Base-by-base conservation (phyloP, 2,888 invertebrate genomes). In the Meganola albula region DNA sequence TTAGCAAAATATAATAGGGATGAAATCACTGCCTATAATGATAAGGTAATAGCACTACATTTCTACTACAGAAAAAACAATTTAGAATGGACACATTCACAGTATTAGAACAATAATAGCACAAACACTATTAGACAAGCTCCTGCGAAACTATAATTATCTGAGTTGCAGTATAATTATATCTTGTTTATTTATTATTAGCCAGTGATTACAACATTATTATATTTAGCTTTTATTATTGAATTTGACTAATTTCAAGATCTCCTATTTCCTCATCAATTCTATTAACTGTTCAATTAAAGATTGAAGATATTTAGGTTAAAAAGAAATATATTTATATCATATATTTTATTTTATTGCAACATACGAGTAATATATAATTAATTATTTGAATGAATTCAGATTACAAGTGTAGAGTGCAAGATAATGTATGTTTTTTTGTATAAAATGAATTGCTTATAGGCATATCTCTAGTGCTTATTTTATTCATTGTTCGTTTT, bases 281-380 rank as follows among this genome's bases (percentile, higher is more conserved):
- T 50, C 58, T 62, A 58, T 59, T 58, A 59, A 51, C 50, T 48
- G 48, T 60, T 63, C 55, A 44, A 61, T 51, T 58, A 57, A 58
- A 63, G 47, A 43, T 37, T 45, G 43, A 53, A 51, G 52, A 50
- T 52, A 54, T 37, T 47, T 58, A 71, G 71, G 69, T 61, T 65
- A 61, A 61, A 71, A 68, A 59, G 48, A 63, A 67, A 60, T 66
- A 68, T 76, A 77, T 77, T 73, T 77, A 75, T 74, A 62, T 63
- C 49, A 58, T 63, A 63, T 60, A 62, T 58, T 73, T 75, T 74
- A 68, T 71, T 71, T 66, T 66, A 71, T 58, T 76, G 73, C 74
- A 74, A 69, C 62, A 72, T 73, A 76, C 59, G 67, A 75, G 68
- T 77, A 74, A 72, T 74, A 74, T 72, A 72, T 67, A 73, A 75